Conservation (phyloP, 2,797 vertebrate genomes). For the Pseudochaenichthys georgianus region DNA sequence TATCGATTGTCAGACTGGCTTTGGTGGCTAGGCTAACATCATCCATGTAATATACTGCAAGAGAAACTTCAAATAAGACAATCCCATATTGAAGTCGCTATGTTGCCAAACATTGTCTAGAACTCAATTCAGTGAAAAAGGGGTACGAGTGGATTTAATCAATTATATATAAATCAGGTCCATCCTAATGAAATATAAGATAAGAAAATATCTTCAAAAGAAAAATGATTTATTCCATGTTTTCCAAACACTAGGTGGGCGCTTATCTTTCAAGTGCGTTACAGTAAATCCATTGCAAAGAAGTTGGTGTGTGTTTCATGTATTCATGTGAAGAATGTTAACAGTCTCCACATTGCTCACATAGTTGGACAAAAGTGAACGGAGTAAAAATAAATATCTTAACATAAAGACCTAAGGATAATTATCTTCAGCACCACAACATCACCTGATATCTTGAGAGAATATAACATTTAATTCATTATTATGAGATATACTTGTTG, state of each 20-base stretch:
- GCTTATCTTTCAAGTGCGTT: background rate
- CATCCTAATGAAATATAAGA: background rate
- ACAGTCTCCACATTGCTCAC: background rate
- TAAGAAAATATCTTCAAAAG: background rate
- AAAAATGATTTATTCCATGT: background rate
- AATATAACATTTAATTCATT: background rate
- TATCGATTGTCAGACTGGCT: too few relatives aligned
- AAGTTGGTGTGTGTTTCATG: background rate
- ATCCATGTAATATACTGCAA: too few relatives aligned
- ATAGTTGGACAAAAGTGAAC: background rate
- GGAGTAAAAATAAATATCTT: background rate
- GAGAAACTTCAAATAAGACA: too few relatives aligned
- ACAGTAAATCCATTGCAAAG: background rate
- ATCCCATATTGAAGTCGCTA: too few relatives aligned
- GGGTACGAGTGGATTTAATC: background rate
- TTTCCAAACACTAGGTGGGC: background rate
- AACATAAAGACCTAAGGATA: background rate
- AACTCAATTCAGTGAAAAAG: too few relatives aligned
- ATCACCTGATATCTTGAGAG: background rate
- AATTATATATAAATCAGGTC: background rate
- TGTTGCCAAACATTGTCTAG: too few relatives aligned
- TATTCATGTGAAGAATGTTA: background rate
- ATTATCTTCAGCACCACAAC: background rate
- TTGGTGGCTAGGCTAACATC: too few relatives aligned
- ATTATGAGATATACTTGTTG: background rate